These are phyloP conservation scores for Caradrina clavipalpis DNA, from an alignment of 2,888 invertebrate species.

Conservation along the genomic window DNA sequence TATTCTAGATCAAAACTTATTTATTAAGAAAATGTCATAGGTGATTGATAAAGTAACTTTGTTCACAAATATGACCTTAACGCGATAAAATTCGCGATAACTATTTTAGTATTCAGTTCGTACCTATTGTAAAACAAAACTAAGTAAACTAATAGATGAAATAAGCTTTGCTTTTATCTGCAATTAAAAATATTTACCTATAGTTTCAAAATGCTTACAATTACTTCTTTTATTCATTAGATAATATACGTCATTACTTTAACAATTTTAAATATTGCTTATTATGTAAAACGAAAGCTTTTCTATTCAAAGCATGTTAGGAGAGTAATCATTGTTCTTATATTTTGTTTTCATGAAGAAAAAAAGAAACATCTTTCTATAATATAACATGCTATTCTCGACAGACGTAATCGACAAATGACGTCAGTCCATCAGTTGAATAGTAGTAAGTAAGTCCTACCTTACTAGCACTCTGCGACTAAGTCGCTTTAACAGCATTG, in stretches of 20 bases:
- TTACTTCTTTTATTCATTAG: too few species aligned
- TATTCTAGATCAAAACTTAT: constrained; percentile 31
- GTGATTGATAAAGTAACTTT: constrained; percentile 48
- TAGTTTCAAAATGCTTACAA: not conserved
- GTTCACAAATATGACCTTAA: constrained; percentile 36
- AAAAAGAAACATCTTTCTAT: not conserved
- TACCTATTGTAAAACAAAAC: not conserved
- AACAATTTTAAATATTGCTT: not conserved
- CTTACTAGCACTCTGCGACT: not conserved
- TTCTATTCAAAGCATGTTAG: not conserved
- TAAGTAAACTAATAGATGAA: not conserved
- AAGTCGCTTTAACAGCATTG: not conserved
- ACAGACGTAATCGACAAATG: not conserved
- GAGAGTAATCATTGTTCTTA: not conserved
- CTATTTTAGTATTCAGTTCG: constrained; percentile 16
- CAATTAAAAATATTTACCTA: not conserved
- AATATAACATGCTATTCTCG: not conserved
- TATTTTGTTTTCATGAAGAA: not conserved
- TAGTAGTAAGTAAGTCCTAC: not conserved
- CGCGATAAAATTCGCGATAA: constrained; percentile 36
- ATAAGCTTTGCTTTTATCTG: not conserved
- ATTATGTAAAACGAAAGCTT: not conserved
- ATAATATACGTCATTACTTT: too few species aligned
- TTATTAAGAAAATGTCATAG: constrained; percentile 52
- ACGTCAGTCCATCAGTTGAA: not conserved